A percentile compares a stretch with the other conserved stretches of the same genome.
phyloP scores from a whole-genome alignment of 2,113 vertebrate genomes.

The Gymnarchus niloticus region DNA sequence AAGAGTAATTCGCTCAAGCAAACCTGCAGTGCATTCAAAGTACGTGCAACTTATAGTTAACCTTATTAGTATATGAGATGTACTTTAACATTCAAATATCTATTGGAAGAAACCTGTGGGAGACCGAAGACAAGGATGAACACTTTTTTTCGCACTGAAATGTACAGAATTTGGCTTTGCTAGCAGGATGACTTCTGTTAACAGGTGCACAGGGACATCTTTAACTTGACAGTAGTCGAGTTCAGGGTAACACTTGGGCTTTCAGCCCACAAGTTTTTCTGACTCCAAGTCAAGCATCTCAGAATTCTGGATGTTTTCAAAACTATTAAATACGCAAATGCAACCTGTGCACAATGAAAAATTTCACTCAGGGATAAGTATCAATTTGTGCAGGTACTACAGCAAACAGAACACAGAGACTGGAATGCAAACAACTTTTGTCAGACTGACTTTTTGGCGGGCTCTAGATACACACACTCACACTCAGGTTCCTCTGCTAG shows the following conservation, averaged over 20 bases:
- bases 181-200: neutral
- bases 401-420: neutral
- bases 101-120: neutral
- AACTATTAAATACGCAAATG: neutral
- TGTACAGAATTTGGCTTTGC: neutral
- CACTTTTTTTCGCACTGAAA: neutral
- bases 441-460: slow-evolving; percentile 31
- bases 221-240: neutral
- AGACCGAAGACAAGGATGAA: neutral
- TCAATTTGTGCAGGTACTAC: neutral
- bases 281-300: neutral
- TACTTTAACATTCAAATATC: neutral
- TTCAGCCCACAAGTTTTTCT: too few relatives aligned
- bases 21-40: neutral
- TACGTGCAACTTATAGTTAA: neutral
- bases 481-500: neutral
- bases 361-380: neutral
- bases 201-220: neutral
- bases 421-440: neutral
- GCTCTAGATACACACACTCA: slow-evolving; percentile 16
- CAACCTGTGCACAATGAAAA: neutral
- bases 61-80: neutral
- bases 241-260: neutral
- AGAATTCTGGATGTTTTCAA: neutral
- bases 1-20: neutral